Conservation (phyloP, 1,140 invertebrate genomes). For the Anastrepha obliqua region DNA sequence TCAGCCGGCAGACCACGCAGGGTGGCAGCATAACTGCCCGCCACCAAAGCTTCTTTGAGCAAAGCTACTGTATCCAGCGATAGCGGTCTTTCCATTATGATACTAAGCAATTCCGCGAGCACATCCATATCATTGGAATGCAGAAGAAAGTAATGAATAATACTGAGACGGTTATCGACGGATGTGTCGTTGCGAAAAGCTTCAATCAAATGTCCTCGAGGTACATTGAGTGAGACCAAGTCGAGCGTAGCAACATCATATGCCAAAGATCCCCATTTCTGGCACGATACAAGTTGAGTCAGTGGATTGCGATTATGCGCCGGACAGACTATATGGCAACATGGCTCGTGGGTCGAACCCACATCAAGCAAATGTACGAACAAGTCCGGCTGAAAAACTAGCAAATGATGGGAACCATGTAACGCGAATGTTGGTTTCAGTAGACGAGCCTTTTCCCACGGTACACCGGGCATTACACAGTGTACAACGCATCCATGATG, state of each 20-base stretch:
- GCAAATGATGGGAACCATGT: constrained; percentile 83
- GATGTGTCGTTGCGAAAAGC: constrained; percentile 81
- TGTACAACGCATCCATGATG: constrained; percentile 89
- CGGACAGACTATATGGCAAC: constrained; percentile 84
- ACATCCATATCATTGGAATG: constrained; percentile 83
- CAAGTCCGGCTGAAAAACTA: constrained; percentile 85
- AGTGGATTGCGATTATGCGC: constrained; percentile 77
- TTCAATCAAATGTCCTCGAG: constrained; percentile 79
- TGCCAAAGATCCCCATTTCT: constrained; percentile 76
- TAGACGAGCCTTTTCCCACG: constrained; percentile 83
- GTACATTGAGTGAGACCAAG: constrained; percentile 80
- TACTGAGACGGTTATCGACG: constrained; percentile 82
- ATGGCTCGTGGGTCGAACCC: constrained; percentile 85
- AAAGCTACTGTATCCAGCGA: constrained; percentile 74
- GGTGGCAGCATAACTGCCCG: constrained; percentile 82
- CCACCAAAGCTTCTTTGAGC: constrained; percentile 86
- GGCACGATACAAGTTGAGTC: constrained; percentile 80
- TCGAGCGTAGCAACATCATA: constrained; percentile 83
- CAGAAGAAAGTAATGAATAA: constrained; percentile 86
- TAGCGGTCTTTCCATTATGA: constrained; percentile 70
- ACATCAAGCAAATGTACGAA: constrained; percentile 89
- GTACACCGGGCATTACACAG: constrained; percentile 85
- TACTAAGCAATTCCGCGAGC: constrained; percentile 77
- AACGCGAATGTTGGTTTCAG: constrained; percentile 84
- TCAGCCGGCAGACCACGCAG: constrained; percentile 83